phyloP scores from a whole-genome alignment of 2,888 invertebrate species.

The Argyresthia goedartella region DNA sequence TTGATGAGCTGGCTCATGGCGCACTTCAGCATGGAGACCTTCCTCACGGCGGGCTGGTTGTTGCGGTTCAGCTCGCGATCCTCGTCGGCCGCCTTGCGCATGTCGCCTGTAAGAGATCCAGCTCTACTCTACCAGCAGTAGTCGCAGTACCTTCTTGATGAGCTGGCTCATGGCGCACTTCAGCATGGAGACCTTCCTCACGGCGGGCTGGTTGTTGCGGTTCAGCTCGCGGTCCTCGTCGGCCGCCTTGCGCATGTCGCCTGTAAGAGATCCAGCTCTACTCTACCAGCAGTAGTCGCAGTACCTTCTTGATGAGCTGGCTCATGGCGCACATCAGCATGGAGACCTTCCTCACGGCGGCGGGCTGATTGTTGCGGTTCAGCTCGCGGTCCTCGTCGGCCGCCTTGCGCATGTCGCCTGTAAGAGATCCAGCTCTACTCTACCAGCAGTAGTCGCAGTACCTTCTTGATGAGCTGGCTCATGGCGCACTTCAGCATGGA shows the following conservation, averaged over 20 bases:
- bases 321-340: slow-evolving; percentile 86
- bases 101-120: slow-evolving; percentile 58
- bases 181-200: slow-evolving; percentile 88
- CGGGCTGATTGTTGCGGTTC: slow-evolving; percentile 87
- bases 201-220: slow-evolving; percentile 86
- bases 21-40: slow-evolving; percentile 85
- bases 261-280: too few relatives aligned
- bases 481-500: slow-evolving; percentile 85
- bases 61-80: slow-evolving; percentile 89
- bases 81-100: slow-evolving; percentile 94
- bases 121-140: slow-evolving; percentile 58
- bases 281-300: slow-evolving; percentile 58
- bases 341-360: slow-evolving; percentile 87
- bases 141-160: slow-evolving; percentile 76
- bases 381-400: slow-evolving; percentile 94
- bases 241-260: slow-evolving; percentile 91
- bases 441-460: slow-evolving; percentile 58
- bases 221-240: slow-evolving; percentile 94
- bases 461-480: slow-evolving; percentile 88
- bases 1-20: slow-evolving; percentile 88
- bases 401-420: slow-evolving; percentile 86
- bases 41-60: slow-evolving; percentile 89
- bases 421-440: too few relatives aligned
- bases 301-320: slow-evolving; percentile 84
- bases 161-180: slow-evolving; percentile 85